Evolutionary conservation across 2,113 vertebrate genomes (phyloP), one percentile per base, ranked within the genome.

Genomic region (Mixornis gularis): DNA sequence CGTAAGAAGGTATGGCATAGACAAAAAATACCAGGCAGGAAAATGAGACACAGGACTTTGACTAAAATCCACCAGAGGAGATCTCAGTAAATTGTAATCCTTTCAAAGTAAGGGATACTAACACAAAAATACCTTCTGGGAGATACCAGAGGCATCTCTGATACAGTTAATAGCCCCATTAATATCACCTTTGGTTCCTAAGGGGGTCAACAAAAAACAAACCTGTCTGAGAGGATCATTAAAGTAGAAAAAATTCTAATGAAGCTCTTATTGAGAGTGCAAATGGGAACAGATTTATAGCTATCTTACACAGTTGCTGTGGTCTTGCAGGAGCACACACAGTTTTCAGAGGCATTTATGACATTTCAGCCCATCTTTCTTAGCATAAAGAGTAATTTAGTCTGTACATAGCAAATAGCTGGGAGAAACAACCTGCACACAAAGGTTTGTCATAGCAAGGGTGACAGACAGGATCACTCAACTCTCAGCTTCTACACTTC

Each of bases 1-100:
- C 1, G 18, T 26, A 32, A 62, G 68, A 40, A 51, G 3, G 5
- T 5, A 29, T 4, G 1, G 5, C 4, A 36, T 4, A 15, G 65
- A n/a, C 8, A 55, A 55, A 46, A 16, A 69, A 36, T 0, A 1
- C 5, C 2, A 73, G 22, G 26, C 14, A 46, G 14, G 25, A 79
- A 65, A 71, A 32, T 12, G 9, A 74, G 26, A 63, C 1, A 8
- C 1, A 3, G 26, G 4, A 36, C 3, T 66, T 59, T 16, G 5
- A 40, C 1, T 24, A 55, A 65, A 78, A 88, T 59, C 18, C 19
- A 4, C 6, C 1, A 5, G 7, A 76, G 17, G 3, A 46, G 4
- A 76, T 3, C 21, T 32, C 41, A 71, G 38, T 10, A 58, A 76
- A 26, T 17, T 5, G 2, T 21, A 79, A 76, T 60, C 9, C 10